These are phyloP conservation scores for Sardinella longiceps DNA, from an alignment of 2,797 vertebrate genomes.

Conservation along the genomic window DNA sequence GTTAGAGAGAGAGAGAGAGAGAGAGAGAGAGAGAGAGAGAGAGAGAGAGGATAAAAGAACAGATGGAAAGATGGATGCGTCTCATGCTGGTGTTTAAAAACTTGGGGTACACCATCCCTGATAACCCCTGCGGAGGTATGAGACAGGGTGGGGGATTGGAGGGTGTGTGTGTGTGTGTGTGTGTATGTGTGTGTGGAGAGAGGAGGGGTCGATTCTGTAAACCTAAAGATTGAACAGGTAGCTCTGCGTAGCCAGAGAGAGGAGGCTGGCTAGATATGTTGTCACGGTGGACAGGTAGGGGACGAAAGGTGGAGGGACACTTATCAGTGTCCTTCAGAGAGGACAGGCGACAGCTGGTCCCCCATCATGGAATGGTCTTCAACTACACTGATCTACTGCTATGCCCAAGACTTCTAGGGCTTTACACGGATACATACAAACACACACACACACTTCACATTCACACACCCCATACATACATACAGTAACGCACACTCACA, in stretches of 20 bases:
- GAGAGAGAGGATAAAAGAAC: background rate
- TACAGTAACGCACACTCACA: constrained; percentile 28
- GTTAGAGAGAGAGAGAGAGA: background rate
- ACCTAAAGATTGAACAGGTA: constrained; percentile 62
- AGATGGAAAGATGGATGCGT: constrained; percentile 54
- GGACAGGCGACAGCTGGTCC: constrained; percentile 33
- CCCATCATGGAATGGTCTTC: constrained; percentile 49
- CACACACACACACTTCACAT: constrained; percentile 20
- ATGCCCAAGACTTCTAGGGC: constrained; percentile 47
- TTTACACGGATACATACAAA: constrained; percentile 10
- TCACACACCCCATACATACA: constrained; percentile 24
- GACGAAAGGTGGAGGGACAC: constrained; percentile 31
- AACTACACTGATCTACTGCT: constrained; percentile 39
- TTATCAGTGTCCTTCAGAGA: constrained; percentile 41
- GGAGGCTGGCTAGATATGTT: constrained; percentile 20
- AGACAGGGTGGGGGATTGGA: background rate
- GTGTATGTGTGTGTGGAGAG: no score
- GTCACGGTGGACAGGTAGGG: background rate
- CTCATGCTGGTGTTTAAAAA: constrained; percentile 81
- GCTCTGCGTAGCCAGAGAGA: constrained; percentile 44
- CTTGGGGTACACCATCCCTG: constrained; percentile 51
- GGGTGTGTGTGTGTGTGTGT: no score
- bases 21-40: background rate
- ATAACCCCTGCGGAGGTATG: constrained; percentile 30
- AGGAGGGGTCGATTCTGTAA: constrained; percentile 55